These are phyloP conservation scores for Lacerta bilineata DNA, from an alignment of 2,797 vertebrate species.

Conservation along the genomic window DNA sequence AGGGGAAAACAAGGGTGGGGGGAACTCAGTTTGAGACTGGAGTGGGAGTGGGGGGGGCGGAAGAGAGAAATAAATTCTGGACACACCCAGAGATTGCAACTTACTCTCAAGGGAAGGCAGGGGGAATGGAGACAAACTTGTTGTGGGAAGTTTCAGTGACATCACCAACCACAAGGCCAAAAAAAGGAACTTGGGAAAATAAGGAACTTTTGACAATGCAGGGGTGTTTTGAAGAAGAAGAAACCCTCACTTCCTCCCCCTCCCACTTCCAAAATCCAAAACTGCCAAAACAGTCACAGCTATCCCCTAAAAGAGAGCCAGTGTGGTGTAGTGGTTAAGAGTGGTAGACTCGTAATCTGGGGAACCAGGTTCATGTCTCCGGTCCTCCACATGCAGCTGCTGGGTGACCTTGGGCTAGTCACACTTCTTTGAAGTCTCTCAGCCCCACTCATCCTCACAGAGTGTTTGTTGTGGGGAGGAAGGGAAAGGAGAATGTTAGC, in stretches of 20 bases:
- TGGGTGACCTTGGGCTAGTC: too few species aligned
- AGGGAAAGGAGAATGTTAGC: too few species aligned
- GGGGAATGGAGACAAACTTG: slow-evolving; percentile 57
- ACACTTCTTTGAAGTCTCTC: too few species aligned
- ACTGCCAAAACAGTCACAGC: neutral
- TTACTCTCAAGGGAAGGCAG: slow-evolving; percentile 58
- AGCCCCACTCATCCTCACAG: too few species aligned
- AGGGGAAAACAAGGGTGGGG: too few species aligned
- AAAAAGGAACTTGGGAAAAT: slow-evolving; percentile 68
- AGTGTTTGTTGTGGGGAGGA: too few species aligned
- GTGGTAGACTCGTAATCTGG: too few species aligned
- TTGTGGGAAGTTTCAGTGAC: slow-evolving; percentile 62
- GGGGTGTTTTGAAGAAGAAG: neutral
- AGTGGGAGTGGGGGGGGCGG: too few species aligned
- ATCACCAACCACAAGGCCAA: slow-evolving; percentile 69
- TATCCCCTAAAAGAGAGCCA: too few species aligned
- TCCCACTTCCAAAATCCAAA: neutral
- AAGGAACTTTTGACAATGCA: slow-evolving; percentile 54
- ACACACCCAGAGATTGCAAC: slow-evolving; percentile 53
- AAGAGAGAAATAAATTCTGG: neutral
- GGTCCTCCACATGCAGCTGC: too few species aligned
- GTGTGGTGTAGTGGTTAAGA: too few species aligned
- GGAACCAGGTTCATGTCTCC: too few species aligned
- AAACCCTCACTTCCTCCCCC: slow-evolving; percentile 46
- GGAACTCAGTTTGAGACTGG: neutral